Conservation (phyloP, 2,113 vertebrate species). For the Gobiocypris rarus region DNA sequence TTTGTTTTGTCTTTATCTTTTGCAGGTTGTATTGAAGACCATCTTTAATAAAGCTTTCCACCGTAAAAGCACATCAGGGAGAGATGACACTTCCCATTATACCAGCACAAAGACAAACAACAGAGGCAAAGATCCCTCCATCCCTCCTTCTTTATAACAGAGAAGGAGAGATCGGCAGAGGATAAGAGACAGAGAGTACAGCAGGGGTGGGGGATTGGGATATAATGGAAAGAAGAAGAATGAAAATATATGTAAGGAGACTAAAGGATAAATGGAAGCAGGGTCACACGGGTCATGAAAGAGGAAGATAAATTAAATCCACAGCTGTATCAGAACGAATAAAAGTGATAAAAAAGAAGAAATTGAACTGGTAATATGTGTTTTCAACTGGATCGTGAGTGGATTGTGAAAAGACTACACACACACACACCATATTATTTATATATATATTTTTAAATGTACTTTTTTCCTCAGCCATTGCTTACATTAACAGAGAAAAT, state of each 20-base stretch:
- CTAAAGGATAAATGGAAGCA: not conserved
- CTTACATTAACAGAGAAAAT: too few relatives aligned
- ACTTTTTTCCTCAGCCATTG: too few relatives aligned
- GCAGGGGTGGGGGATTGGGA: not conserved
- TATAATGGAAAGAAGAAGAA: not conserved
- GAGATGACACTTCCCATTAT: slow-evolving; percentile 26
- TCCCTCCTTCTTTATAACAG: slow-evolving; percentile 1
- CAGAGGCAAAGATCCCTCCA: not conserved
- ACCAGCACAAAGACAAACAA: slow-evolving; percentile 18
- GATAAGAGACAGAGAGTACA: slow-evolving; percentile 11
- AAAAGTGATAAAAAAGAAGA: not conserved
- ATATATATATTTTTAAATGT: too few relatives aligned
- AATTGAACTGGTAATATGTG: not conserved
- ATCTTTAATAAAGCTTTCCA: slow-evolving; percentile 19
- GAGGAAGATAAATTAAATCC: not conserved
- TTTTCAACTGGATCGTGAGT: too few relatives aligned
- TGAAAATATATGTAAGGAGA: not conserved
- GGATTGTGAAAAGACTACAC: too few relatives aligned
- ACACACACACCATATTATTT: too few relatives aligned
- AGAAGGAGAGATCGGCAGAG: not conserved
- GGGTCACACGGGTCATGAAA: not conserved
- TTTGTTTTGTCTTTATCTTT: slow-evolving; percentile 14
- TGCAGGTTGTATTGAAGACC: slow-evolving; percentile 4
- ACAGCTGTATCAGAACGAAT: not conserved
- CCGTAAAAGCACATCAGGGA: slow-evolving; percentile 25